Base-by-base conservation (phyloP, 2,888 invertebrate genomes). In the Cephalotes varians region DNA sequence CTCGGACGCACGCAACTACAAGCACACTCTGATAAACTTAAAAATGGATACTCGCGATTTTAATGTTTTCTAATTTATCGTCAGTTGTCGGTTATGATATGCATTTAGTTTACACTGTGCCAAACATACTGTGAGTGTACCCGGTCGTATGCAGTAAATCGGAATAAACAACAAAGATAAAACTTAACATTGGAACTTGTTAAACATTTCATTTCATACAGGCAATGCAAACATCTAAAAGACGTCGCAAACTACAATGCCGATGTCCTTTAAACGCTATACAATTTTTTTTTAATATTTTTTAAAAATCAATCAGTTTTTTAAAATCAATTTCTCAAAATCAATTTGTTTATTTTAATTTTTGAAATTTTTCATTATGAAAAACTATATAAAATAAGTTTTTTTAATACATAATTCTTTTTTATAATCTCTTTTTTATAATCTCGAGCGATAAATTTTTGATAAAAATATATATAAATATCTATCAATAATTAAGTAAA, bases 11-110 rank as follows among this genome's bases (percentile, higher is more conserved):
- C 69, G 56, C 10, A 60, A 31, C 44, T 58, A 51, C 28, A 62
- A 64, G 25, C 76, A 37, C 44, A 47, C 37, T 82, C 58, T 54
- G 31, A 54, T 69, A 69, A 72, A 72, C 80, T 83, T 83, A 71
- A 72, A 80, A 80, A 72, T 34, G 49, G n/a, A 65, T 64, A 40
- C 18, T 77, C 44, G 34, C n/a, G 44, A n/a, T 44, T 54, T 73
- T 44, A 31, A 81, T 76, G 12, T 10, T 60, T 40, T 18, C 18
- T 40, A 58, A 62, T 37, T 18, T 40, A 25, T 18, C n/a, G 21
- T 77, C 51, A 77, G n/a, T 76, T 47, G 25, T 81, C 34, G 1
- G n/a, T 76, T 77, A 44, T 81, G 77, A 76, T 81, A 81, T 56
- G 76, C n/a, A 74, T 80, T 80, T 60, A 79, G 9, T 58, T 58